Evolutionary conservation across 2,888 invertebrate genomes (phyloP), one percentile per base, ranked within the genome.

Genomic region (Oxycera nigricornis): DNA sequence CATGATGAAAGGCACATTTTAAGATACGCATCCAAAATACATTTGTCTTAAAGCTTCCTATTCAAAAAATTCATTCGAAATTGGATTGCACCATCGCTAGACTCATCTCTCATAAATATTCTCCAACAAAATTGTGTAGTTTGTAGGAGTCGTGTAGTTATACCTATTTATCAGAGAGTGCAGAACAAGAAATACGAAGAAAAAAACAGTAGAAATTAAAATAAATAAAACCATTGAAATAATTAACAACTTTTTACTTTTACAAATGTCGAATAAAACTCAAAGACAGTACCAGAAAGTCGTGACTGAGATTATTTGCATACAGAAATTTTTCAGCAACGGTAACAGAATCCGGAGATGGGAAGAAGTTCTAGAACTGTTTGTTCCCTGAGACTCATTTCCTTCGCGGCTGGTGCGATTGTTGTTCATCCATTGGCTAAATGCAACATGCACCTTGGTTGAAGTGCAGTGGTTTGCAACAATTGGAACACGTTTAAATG

Each of bases 291-390:
- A 73, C 73, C 39, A 39, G 65, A 73, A 73, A 73, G 50, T 73
- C 73, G 73, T 73, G 73, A 73, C 73, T 73, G 55, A 73, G 73
- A 73, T 73, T 73, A 73, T 73, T 73, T 73, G 73, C 73, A 73
- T 73, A 73, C 65, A 67, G 41, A 73, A 73, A 67, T 59, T 41
- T 50, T 57, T 72, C 57, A 59, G 72, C 41, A 59, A 20, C 52
- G 55, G 55, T 31, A 70, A 70, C 52, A 62, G 62, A 65, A 65
- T 39, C n/a, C 20, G 39, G 30, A 65, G 65, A 65, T 65, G 65
- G 65, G 65, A 65, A 65, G 65, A 65, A 39, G 30, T 65, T 65
- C 65, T 65, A 39, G 41, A 65, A 39, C 24, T 65, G 65, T n/a
- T n/a, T n/a, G n/a, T 65, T 65, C 39, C 65, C 41, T n/a, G 65